Percentiles rank a stretch among this genome's conserved stretches.
These are phyloP conservation scores for Adoxophyes honmai DNA, from an alignment of 1,140 invertebrate genomes.

Conservation along the genomic window DNA sequence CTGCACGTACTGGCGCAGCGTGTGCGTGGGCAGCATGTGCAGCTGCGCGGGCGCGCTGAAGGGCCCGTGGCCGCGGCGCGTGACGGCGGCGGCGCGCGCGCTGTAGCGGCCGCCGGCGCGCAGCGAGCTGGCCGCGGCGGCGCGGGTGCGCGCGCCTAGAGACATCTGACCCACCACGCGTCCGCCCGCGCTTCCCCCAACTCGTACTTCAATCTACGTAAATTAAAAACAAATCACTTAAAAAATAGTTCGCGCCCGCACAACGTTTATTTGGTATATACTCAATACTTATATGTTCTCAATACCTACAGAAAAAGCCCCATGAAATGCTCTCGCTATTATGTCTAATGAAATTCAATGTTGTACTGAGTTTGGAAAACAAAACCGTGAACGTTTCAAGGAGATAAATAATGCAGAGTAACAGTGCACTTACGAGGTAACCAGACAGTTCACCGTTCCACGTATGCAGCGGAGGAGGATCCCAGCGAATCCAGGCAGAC, in stretches of 20 bases:
- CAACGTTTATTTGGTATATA: too few species aligned
- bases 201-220: conserved; percentile 55
- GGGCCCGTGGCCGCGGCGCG: conserved; percentile 55
- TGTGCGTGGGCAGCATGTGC: conserved; percentile 67
- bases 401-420: not conserved
- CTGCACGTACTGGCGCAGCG: conserved; percentile 67
- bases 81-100: conserved; percentile 64
- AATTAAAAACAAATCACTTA: conserved; percentile 10
- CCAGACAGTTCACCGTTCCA: conserved; percentile 89
- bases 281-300: too few species aligned
- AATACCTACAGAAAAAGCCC: too few species aligned
- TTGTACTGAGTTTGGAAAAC: too few species aligned
- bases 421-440: conserved; percentile 81
- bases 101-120: conserved; percentile 58
- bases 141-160: conserved; percentile 52
- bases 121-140: conserved; percentile 59
- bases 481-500: conserved; percentile 87
- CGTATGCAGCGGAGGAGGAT: conserved; percentile 83
- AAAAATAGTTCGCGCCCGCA: too few species aligned
- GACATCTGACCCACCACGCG: conserved; percentile 75
- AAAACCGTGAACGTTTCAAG: too few species aligned
- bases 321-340: too few species aligned
- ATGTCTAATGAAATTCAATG: too few species aligned
- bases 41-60: conserved; percentile 62
- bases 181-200: conserved; percentile 65